Base-by-base conservation (phyloP, 2,888 invertebrate species). In the Liodrosophila aerea region DNA sequence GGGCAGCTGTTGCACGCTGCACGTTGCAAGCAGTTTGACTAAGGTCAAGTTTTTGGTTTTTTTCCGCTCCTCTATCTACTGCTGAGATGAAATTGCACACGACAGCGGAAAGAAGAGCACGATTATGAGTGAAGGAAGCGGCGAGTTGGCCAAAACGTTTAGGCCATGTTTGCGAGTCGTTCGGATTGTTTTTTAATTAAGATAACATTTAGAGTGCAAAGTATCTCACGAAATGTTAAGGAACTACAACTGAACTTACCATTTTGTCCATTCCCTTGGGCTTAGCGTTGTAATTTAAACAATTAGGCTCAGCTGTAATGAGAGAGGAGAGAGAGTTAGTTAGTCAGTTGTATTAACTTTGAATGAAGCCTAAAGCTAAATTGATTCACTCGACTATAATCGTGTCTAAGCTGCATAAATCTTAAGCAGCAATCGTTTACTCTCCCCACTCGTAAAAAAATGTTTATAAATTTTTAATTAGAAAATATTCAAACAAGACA, bases 221-320 rank as follows among this genome's bases (percentile, higher is more conserved):
- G 22, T 22, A 5, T 4, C 22, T 22, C 22, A 22, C 22, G 22
- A 22, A 22, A 22, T 22, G 3, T 22, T 22, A 4, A n/a, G n/a
- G n/a, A n/a, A 7, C 1, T 50, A 22, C 4, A 37, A 45, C 33
- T 40, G 1, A 47, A 65, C 82, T 85, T 51, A 82, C 82, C 85
- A 84, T 77, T 76, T 86, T 76, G 67, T 86, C 82, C 81, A 80
- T 80, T 82, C 77, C 85, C 61, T 75, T 73, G 57, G 50, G 12
- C 31, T 65, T 47, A 45, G 47, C 57, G 51, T 54, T 65, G 13
- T 43, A 22, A 60, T 47, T 5, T 34, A 50, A 27, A 8, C 34
- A 31, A 37, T 54, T 56, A 41, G n/a, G 15, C 34, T 45, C 37
- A 61, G 43, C 84, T 75, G 76, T 1, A 29, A 9, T 51, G 67